phyloP scores from a whole-genome alignment of 2,113 vertebrate genomes.

The Oxyruncus cristatus region DNA sequence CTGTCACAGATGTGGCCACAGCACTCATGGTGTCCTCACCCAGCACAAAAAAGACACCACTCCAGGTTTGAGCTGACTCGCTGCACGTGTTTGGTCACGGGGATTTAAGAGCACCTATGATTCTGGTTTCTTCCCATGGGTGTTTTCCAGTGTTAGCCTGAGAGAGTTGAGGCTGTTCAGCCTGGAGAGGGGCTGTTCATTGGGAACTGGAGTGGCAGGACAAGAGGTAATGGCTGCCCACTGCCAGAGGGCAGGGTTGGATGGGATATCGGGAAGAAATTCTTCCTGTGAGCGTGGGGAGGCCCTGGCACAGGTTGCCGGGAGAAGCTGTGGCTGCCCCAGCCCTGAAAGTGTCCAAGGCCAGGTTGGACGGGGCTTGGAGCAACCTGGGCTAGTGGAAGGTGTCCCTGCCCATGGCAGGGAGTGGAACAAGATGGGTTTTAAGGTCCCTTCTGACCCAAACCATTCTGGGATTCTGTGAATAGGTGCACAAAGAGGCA shows the following conservation, averaged over 20 bases:
- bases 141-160: not conserved
- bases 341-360: not conserved
- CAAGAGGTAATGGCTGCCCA: rapidly evolving
- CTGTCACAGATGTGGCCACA: not conserved
- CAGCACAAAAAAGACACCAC: not conserved
- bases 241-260: rapidly evolving
- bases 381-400: not conserved
- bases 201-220: rapidly evolving
- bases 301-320: not conserved
- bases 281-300: not conserved
- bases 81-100: not conserved
- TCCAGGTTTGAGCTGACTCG: not conserved
- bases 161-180: too few species aligned
- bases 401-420: not conserved
- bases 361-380: not conserved
- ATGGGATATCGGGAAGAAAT: not conserved
- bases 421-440: rapidly evolving
- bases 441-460: not conserved
- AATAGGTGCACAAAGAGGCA: not conserved
- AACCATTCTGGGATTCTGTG: not conserved
- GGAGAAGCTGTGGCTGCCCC: not conserved
- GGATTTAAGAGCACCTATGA: not conserved
- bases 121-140: not conserved
- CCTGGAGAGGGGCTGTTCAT: not conserved
- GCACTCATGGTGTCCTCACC: not conserved